Base-by-base conservation (phyloP, 2,888 invertebrate genomes). In the Heliconius charithonia region DNA sequence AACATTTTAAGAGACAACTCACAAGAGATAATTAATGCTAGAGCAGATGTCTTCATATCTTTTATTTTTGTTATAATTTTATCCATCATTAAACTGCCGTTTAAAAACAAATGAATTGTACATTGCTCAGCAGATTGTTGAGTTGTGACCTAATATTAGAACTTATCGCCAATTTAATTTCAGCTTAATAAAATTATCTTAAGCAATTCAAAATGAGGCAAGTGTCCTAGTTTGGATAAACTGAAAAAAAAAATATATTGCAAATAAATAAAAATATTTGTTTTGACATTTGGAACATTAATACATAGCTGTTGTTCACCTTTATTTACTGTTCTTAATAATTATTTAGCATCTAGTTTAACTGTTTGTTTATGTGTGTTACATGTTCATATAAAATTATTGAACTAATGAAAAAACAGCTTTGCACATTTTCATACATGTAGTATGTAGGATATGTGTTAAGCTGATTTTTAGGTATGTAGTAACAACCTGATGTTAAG, bases 31-130 rank as follows among this genome's bases (percentile, higher is more conserved):
- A 32, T 67, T n/a, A 59, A 41, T 67, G n/a, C 41, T n/a, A 67
- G 67, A 45, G 41, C 69, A 69, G 41, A 45, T 69, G 69, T 69
- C 6, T 25, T 45, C 69, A 41, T 25, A 69, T 37, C 37, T 67
- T 66, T 66, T 66, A 32, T 66, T 25, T 69, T 45, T 25, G n/a
- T 25, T 67, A 69, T 45, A 41, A 45, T 45, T 25, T 25, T n/a
- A 19, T 27, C 16, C 41, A 25, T 66, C 0, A n/a, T 3, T 25
- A 69, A 67, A 16, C 1, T 7, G 25, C 25, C 19, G 6, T 45
- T 45, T 13, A 41, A 37, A 45, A 69, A 45, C 19, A 3, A 19
- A 41, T 37, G 25, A 45, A 45, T 41, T 16, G 13, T 67, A 69
- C 25, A 37, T 63, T 27, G 4, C 16, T 62, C 25, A n/a, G 10